Evolutionary conservation across 2,888 invertebrate genomes (phyloP).

Genomic region (Hymenopus coronatus): DNA sequence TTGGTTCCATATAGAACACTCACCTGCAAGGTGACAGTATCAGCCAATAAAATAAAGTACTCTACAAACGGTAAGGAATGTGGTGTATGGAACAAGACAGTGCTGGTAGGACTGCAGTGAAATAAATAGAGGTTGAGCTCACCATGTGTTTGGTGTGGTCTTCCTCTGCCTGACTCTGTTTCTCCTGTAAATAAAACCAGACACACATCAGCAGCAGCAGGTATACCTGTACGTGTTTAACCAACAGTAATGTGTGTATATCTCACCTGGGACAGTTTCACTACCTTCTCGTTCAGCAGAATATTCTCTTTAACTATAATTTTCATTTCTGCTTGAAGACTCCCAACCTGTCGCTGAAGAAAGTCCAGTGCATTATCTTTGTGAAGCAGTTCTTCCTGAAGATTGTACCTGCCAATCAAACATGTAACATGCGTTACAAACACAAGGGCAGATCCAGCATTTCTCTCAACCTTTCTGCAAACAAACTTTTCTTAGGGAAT

Average conservation of each 20-base stretch:
- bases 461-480: too few relatives aligned
- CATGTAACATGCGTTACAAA: neutral
- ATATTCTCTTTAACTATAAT: constrained; percentile 61
- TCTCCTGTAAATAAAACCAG: neutral
- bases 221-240: too few relatives aligned
- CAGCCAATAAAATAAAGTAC: too few relatives aligned
- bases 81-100: too few relatives aligned
- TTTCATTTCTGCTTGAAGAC: constrained; percentile 62
- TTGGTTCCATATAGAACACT: too few relatives aligned
- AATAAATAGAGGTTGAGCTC: too few relatives aligned
- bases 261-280: neutral
- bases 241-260: neutral
- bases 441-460: too few relatives aligned
- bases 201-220: too few relatives aligned
- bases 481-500: too few relatives aligned
- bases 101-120: too few relatives aligned
- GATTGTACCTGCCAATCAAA: constrained; percentile 53
- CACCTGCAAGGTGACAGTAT: too few relatives aligned
- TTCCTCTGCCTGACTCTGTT: neutral
- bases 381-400: constrained; percentile 62
- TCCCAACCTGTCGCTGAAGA: constrained; percentile 59
- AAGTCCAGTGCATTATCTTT: constrained; percentile 63
- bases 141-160: neutral
- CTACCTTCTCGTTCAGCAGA: constrained; percentile 55
- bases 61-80: too few relatives aligned